Evolutionary conservation across 2,797 vertebrate species (phyloP).

Genomic region (Esox lucius): DNA sequence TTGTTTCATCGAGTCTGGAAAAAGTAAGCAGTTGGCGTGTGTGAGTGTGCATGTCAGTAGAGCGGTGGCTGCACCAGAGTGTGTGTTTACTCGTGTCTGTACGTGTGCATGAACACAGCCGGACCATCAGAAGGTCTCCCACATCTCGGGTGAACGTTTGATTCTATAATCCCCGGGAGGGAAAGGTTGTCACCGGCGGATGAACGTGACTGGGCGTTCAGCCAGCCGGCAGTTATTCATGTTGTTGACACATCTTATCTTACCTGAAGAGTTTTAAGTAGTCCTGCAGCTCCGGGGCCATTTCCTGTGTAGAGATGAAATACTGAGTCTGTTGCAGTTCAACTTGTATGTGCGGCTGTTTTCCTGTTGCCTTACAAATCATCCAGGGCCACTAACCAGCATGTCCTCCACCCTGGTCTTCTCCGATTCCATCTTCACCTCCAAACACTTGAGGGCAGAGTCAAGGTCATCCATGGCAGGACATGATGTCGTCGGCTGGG

Average conservation of each 20-base stretch:
- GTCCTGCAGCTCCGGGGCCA: slow-evolving; percentile 75
- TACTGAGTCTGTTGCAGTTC: background rate
- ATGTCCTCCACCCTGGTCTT: slow-evolving; percentile 50
- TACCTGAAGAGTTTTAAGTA: slow-evolving; percentile 79
- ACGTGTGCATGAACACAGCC: slow-evolving; percentile 57
- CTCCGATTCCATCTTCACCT: slow-evolving; percentile 75
- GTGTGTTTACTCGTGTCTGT: background rate
- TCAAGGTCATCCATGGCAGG: slow-evolving; percentile 75
- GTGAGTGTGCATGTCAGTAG: background rate
- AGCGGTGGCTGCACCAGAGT: background rate
- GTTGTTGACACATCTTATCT: slow-evolving; percentile 14
- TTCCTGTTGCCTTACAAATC: background rate
- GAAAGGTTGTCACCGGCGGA: background rate
- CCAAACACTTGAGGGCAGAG: slow-evolving; percentile 72
- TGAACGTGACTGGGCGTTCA: background rate
- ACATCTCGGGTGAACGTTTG: background rate
- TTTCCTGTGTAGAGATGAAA: slow-evolving; percentile 59
- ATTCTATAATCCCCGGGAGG: background rate
- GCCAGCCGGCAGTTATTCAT: background rate
- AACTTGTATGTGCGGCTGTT: background rate
- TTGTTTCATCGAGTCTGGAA: background rate
- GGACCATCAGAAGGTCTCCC: slow-evolving; percentile 43
- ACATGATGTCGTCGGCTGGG: slow-evolving; percentile 35
- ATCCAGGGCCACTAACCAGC: slow-evolving; percentile 63
- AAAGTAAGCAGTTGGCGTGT: background rate